A percentile compares a stretch with the other conserved stretches of the same genome.
Conservation (phyloP, 2,113 vertebrate genomes). For the Gopherus flavomarginatus region DNA sequence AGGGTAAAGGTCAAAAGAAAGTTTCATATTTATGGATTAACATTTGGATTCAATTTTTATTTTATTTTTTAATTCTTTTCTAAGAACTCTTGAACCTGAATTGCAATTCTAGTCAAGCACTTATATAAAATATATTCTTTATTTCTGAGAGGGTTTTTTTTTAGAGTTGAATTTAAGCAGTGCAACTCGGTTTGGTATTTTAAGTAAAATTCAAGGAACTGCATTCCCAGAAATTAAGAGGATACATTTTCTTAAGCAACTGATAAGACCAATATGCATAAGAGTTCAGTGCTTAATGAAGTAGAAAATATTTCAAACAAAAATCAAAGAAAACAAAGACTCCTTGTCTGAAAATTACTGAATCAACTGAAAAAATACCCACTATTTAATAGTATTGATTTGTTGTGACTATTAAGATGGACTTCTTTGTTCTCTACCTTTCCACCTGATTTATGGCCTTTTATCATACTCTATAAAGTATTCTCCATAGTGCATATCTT, state of each 20-base stretch:
- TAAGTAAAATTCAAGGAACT: constrained; percentile 35
- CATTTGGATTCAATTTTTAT: constrained; percentile 77
- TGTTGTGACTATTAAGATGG: neutral
- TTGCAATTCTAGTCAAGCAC: constrained; percentile 62
- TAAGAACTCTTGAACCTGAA: constrained; percentile 79
- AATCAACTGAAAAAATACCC: neutral
- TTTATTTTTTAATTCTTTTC: constrained; percentile 74
- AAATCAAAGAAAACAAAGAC: neutral
- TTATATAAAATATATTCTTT: constrained; percentile 66
- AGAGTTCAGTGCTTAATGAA: neutral
- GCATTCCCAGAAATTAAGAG: neutral
- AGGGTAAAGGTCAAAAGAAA: constrained; percentile 75
- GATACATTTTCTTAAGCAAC: neutral
- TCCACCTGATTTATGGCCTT: neutral
- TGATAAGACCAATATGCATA: neutral
- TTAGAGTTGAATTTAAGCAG: constrained; percentile 13
- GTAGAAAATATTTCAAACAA: neutral
- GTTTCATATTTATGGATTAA: constrained; percentile 86
- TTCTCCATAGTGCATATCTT: neutral
- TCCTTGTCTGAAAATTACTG: neutral
- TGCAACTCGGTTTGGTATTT: neutral
- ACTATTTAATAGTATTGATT: neutral
- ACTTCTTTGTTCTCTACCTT: neutral
- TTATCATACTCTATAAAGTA: neutral
- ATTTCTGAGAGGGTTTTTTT: constrained; percentile 35